Base-by-base conservation (phyloP, 1,140 invertebrate genomes). In the Capitella teleta region DNA sequence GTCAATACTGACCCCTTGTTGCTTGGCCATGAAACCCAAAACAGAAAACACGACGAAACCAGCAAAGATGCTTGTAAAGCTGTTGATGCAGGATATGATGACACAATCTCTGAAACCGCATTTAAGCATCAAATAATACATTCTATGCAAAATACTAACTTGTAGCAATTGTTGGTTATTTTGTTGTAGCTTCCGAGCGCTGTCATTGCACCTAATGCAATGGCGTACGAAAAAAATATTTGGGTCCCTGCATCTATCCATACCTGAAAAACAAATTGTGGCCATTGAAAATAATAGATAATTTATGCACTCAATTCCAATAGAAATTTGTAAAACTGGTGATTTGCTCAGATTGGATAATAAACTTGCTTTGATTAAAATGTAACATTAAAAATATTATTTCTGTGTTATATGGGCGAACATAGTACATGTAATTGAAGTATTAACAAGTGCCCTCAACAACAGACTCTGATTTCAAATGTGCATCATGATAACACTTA, bases 221-320 rank as follows among this genome's bases (percentile, higher is more conserved):
- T 82, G 6, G 81, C 81, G 3, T 87, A 69, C 0, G 85, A 88
- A 64, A 88, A 90, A 64, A 87, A 88, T 59, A 72, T 85, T 60
- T 91, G 87, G 0, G 84, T 84, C 0, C 86, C 82, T 21, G 86
- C 86, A 12, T 84, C 82, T 57, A 86, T 86, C 87, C 87, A 91
- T 51, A 66, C 71, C 75, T 72, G 8, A 2, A 47, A 26, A 34
- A n/a, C n/a, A n/a, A n/a, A n/a, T n/a, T n/a, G n/a, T n/a, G n/a
- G n/a, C n/a, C n/a, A n/a, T n/a, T n/a, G n/a, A n/a, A n/a, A n/a
- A n/a, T n/a, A n/a, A n/a, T n/a, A n/a, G n/a, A n/a, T n/a, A n/a
- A n/a, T n/a, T n/a, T n/a, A n/a, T n/a, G n/a, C n/a, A n/a, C n/a
- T n/a, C n/a, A n/a, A n/a, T n/a, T n/a, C n/a, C n/a, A n/a, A n/a